A percentile compares a stretch with the other conserved stretches of the same genome.
Evolutionary conservation across 2,113 vertebrate genomes (phyloP).

Genomic region (Xyrauchen texanus): DNA sequence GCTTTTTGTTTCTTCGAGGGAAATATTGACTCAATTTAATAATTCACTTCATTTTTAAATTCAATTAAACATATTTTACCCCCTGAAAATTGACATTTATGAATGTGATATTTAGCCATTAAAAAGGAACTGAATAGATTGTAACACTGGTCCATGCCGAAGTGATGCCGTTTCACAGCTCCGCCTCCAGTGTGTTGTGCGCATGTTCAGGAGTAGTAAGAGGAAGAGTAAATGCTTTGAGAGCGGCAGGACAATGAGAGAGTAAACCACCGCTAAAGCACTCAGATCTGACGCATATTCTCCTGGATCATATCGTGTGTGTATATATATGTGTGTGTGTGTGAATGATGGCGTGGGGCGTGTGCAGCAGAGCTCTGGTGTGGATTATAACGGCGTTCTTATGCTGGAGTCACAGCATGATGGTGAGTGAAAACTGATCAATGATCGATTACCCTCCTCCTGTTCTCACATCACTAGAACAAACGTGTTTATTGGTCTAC

Average conservation of each 20-base stretch:
- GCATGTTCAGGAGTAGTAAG: constrained; percentile 6
- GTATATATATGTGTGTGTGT: constrained; percentile 33
- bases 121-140: too few relatives aligned
- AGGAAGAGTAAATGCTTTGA: neutral
- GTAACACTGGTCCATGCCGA: too few relatives aligned
- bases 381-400: constrained; percentile 67
- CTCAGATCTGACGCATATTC: neutral
- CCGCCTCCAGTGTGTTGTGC: neutral
- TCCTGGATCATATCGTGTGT: neutral
- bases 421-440: constrained; percentile 62
- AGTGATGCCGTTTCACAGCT: neutral
- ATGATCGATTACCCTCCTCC: neutral
- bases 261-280: neutral
- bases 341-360: constrained; percentile 70
- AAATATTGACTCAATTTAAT: too few relatives aligned
- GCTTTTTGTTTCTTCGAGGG: too few relatives aligned
- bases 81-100: too few relatives aligned
- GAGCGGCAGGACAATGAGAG: neutral
- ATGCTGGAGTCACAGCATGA: constrained; percentile 48
- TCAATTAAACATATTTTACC: too few relatives aligned
- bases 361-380: constrained; percentile 68
- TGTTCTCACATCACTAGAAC: neutral
- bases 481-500: neutral
- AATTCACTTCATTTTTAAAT: too few relatives aligned
- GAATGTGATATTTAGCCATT: too few relatives aligned